Percentiles rank a stretch among this genome's conserved stretches.
Evolutionary conservation across 1,140 invertebrate genomes (phyloP).

Genomic region (Lycorma delicatula): DNA sequence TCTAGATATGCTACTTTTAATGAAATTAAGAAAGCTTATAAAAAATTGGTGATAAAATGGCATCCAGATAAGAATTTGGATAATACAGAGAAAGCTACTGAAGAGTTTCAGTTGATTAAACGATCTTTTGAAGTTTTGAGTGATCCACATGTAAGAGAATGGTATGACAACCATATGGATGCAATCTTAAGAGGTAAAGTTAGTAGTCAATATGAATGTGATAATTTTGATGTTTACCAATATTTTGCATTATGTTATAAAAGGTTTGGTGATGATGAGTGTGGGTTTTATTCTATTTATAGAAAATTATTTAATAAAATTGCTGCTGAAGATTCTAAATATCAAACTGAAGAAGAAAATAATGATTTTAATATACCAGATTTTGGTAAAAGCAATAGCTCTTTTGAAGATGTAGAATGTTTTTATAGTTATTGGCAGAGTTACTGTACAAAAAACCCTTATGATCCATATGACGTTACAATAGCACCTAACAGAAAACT

Average conservation of each 20-base stretch:
- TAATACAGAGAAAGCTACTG: slow-evolving; percentile 72
- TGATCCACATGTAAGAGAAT: slow-evolving; percentile 88
- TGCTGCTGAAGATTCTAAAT: slow-evolving; percentile 78
- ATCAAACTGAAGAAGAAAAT: slow-evolving; percentile 61
- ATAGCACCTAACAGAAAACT: slow-evolving; percentile 72
- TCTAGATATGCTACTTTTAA: slow-evolving; percentile 58
- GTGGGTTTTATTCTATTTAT: slow-evolving; percentile 89
- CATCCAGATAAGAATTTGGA: slow-evolving; percentile 90
- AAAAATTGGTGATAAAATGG: slow-evolving; percentile 73
- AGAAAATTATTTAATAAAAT: slow-evolving; percentile 79
- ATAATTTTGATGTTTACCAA: slow-evolving; percentile 78
- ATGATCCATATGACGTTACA: slow-evolving; percentile 81
- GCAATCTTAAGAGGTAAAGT: slow-evolving; percentile 73
- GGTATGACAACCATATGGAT: slow-evolving; percentile 90
- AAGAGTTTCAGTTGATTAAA: slow-evolving; percentile 86
- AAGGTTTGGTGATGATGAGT: slow-evolving; percentile 78
- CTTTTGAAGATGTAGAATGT: slow-evolving; percentile 77
- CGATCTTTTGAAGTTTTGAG: slow-evolving; percentile 93
- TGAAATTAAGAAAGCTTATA: slow-evolving; percentile 85
- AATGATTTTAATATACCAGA: slow-evolving; percentile 58
- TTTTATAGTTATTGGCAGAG: slow-evolving; percentile 93
- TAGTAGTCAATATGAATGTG: slow-evolving; percentile 75
- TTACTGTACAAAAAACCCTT: slow-evolving; percentile 71
- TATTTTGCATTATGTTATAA: slow-evolving; percentile 87
- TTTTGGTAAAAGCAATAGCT: slow-evolving; percentile 76